Base-by-base conservation (phyloP, 2,888 invertebrate species). In the Mesorhabditis spiculigera region DNA sequence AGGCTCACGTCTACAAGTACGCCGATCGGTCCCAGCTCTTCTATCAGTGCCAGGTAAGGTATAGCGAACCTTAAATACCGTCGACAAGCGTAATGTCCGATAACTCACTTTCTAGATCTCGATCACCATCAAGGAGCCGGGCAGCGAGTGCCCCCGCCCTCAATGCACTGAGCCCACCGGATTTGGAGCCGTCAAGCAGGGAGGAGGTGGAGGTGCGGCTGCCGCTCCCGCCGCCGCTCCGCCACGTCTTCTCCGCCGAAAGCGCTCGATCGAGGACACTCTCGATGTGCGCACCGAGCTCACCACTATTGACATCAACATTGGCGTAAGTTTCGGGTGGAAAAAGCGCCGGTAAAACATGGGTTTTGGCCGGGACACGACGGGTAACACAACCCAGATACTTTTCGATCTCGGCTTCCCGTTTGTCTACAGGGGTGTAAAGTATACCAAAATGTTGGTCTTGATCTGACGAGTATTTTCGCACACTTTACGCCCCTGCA, bases 1-100 rank as follows among this genome's bases (percentile, higher is more conserved):
- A 83, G 70, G 82, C 83, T 65, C 83, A 84, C 75, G 82, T 84
- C 43, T 84, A 81, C 80, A 84, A 84, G 72, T 84, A 81, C 74
- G 84, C 84, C 63, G 84, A 84, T 69, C 71, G 80, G 6, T 74
- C 81, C 28, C 77, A 77, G 68, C 77, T 84, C 63, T 82, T 84
- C 76, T 84, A 82, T 73, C 83, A 84, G 71, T 84, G 84, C 76
- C 83, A 84, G 73, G 81, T 84, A 68, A 73, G 79, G 45, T 28
- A 28, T 28, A 28, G 28, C 28, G 1, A 1, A 4, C 10, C n/a
- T 58, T 58, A 13, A n/a, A 13, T 58, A 10, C 10, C 28, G 63
- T 63, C 3, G 3, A n/a, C n/a, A 10, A 10, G 63, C 10, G 4
- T 10, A 58, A 58, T 58, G 58, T 4, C 58, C 58, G 0, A 28